phyloP scores from a whole-genome alignment of 2,888 invertebrate species.

The Coelinius sp. region DNA sequence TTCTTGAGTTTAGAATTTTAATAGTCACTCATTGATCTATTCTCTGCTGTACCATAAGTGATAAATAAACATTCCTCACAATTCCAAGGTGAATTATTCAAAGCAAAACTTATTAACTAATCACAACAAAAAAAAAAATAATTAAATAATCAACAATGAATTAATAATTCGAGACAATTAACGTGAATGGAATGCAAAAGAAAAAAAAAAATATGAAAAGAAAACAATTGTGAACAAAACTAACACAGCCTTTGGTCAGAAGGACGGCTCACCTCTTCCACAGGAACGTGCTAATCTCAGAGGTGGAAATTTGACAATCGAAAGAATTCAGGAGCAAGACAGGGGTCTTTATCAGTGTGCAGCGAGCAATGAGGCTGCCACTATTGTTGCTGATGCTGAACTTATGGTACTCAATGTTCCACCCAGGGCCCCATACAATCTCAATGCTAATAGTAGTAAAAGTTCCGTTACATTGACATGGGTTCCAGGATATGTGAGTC shows the following conservation, averaged over 20 bases:
- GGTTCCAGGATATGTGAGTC: conserved; percentile 85
- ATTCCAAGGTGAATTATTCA: conserved; percentile 37
- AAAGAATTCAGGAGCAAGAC: conserved; percentile 85
- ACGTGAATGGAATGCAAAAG: background rate
- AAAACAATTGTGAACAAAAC: conserved; percentile 31
- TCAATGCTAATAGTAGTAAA: conserved; percentile 82
- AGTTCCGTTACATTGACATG: conserved; percentile 85
- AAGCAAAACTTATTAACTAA: background rate
- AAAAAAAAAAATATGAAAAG: background rate
- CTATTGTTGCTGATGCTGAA: conserved; percentile 85
- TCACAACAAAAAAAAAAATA: conserved; percentile 8
- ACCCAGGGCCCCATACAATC: conserved; percentile 91
- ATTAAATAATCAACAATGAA: conserved; percentile 1
- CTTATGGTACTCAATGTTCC: conserved; percentile 87
- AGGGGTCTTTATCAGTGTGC: conserved; percentile 89
- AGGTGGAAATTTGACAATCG: conserved; percentile 88
- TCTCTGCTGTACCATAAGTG: conserved; percentile 29
- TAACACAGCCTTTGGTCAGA: conserved; percentile 70
- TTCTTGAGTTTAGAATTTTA: conserved; percentile 21
- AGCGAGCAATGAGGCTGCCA: conserved; percentile 89
- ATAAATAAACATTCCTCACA: conserved; percentile 35
- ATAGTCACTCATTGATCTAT: conserved; percentile 8
- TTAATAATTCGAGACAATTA: conserved; percentile 4
- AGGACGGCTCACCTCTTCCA: conserved; percentile 82
- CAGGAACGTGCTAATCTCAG: conserved; percentile 78